These are phyloP conservation scores for Kryptolebias marmoratus DNA, from an alignment of 2,113 vertebrate species.

Conservation along the genomic window DNA sequence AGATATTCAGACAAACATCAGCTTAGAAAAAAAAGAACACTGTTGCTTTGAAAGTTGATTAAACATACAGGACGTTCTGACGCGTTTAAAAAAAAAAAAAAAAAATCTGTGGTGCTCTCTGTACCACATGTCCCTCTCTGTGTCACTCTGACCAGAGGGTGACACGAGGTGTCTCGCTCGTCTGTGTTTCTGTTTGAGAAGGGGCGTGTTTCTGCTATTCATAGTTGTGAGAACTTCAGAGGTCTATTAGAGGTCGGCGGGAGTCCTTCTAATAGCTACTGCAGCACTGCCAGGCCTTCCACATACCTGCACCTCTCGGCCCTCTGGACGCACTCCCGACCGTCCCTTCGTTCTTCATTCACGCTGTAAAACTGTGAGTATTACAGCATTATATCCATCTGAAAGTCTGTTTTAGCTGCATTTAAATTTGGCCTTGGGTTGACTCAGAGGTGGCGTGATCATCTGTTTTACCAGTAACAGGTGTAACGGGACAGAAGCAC, in stretches of 20 bases:
- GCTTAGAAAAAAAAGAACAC: not conserved
- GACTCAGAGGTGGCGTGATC: not conserved
- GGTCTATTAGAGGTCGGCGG: constrained; percentile 73
- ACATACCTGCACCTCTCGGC: constrained; percentile 22
- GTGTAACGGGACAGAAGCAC: not conserved
- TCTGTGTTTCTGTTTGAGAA: constrained; percentile 63
- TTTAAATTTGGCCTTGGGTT: not conserved
- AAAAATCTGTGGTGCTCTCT: not conserved
- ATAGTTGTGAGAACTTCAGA: constrained; percentile 70
- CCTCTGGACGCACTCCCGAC: constrained; percentile 17
- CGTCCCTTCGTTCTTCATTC: constrained; percentile 18
- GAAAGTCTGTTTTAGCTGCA: not conserved
- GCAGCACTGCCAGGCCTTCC: constrained; percentile 32
- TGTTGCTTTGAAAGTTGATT: not conserved
- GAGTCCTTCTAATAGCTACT: constrained; percentile 64
- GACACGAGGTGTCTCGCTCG: constrained; percentile 20
- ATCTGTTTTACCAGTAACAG: not conserved
- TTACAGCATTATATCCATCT: not conserved
- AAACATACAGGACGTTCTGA: not conserved
- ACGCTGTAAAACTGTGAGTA: constrained; percentile 64
- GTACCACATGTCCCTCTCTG: not conserved
- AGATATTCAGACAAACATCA: constrained; percentile 17
- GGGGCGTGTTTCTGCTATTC: constrained; percentile 74
- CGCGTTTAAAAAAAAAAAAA: too few species aligned
- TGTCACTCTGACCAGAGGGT: constrained; percentile 6